phyloP scores from a whole-genome alignment of 2,797 vertebrate genomes.

The Typhlichthys eigenmanni region DNA sequence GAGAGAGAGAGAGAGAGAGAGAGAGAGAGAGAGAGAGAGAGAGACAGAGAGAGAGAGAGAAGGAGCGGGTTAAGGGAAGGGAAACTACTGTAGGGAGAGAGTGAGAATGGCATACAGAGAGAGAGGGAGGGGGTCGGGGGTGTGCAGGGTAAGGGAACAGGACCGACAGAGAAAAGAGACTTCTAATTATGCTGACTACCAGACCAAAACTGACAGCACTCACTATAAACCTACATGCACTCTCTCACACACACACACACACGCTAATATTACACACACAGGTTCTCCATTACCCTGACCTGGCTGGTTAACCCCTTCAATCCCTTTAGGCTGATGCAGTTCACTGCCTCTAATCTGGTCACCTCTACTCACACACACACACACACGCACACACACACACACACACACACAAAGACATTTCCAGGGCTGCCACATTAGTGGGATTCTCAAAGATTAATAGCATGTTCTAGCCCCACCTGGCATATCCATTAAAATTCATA shows the following conservation, averaged over 20 bases:
- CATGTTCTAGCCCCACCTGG: too few species aligned
- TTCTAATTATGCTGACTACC: conserved; percentile 74
- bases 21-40: not conserved
- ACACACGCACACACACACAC: not conserved
- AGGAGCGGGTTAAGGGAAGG: too few species aligned
- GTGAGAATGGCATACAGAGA: not conserved
- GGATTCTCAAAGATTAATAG: too few species aligned
- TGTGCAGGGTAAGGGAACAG: not conserved
- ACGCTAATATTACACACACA: conserved; percentile 2
- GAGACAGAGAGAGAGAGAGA: not conserved
- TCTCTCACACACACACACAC: conserved; percentile 11
- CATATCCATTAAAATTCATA: not conserved
- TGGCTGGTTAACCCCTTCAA: conserved; percentile 24
- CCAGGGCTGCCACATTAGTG: not conserved
- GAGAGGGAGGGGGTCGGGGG: not conserved
- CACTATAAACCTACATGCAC: conserved; percentile 31
- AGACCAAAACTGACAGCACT: conserved; percentile 69
- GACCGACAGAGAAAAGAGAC: conserved; percentile 45
- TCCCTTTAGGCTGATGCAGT: conserved; percentile 5
- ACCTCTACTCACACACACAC: not conserved
- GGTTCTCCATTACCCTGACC: conserved; percentile 1
- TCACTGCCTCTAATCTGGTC: conserved; percentile 14
- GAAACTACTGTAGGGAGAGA: not conserved
- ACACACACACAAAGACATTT: not conserved
- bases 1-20: conserved; percentile 3